Conservation (phyloP, 2,888 invertebrate genomes). For the Meandrusa payeni region DNA sequence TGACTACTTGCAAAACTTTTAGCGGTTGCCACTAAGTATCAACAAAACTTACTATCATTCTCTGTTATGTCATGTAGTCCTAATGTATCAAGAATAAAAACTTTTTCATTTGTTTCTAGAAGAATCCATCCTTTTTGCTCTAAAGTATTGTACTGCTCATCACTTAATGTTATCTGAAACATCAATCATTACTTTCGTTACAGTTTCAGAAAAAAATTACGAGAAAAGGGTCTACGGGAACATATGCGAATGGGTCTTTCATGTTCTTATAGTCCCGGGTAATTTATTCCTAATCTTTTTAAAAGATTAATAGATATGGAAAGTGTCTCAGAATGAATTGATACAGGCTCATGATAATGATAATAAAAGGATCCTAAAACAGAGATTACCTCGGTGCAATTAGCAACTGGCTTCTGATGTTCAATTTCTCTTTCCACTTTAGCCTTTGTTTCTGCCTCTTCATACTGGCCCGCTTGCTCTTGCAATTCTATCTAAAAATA, state of each 20-base stretch:
- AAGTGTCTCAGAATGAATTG: too few species aligned
- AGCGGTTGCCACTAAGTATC: too few species aligned
- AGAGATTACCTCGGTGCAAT: slow-evolving; percentile 61
- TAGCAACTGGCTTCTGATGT: slow-evolving; percentile 37
- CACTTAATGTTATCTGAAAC: slow-evolving; percentile 59
- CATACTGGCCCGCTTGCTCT: slow-evolving; percentile 31
- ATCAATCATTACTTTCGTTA: not conserved
- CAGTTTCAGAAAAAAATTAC: too few species aligned
- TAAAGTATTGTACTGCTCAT: slow-evolving; percentile 61
- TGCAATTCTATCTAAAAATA: slow-evolving; percentile 45
- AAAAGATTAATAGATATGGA: too few species aligned
- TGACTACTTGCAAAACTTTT: too few species aligned
- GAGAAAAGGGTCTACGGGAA: too few species aligned
- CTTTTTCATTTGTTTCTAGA: slow-evolving; percentile 58
- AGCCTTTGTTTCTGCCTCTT: slow-evolving; percentile 34
- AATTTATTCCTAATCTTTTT: too few species aligned
- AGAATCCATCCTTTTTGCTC: slow-evolving; percentile 71
- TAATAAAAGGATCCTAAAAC: too few species aligned
- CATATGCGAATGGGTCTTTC: too few species aligned
- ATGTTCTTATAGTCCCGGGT: too few species aligned
- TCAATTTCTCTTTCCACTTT: slow-evolving; percentile 31
- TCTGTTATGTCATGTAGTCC: slow-evolving; percentile 67
- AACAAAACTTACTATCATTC: slow-evolving; percentile 42
- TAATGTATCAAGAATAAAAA: slow-evolving; percentile 57
- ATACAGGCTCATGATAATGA: too few species aligned